Base-by-base conservation (phyloP, 2,113 vertebrate species). In the Varanus salvator region DNA sequence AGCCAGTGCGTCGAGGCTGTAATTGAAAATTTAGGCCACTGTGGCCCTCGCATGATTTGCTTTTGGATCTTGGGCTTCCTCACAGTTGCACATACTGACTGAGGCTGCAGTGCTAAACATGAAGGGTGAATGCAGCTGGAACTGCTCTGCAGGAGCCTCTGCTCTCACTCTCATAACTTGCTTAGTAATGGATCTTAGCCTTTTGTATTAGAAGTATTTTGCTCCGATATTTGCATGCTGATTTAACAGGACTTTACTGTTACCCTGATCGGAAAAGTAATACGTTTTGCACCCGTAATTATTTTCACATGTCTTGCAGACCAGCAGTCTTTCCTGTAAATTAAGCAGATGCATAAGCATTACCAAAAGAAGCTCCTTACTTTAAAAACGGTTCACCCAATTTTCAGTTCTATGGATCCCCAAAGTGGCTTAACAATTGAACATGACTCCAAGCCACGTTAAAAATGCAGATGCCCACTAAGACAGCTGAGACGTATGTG, bases 231-330 rank as follows among this genome's bases (percentile, higher is more conserved):
- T 12, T 52, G 74, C 68, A 8, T 64, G 6, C 48, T 21, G 64
- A 27, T 50, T 25, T 38, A 29, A 7, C 21, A 76, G 48, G 6
- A 2, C 76, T 92, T 25, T 80, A 52, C 38, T 85, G n/a, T 82
- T n/a, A 89, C 54, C 44, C 66, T 84, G 57, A 64, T 23, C 34
- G 50, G n/a, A 38, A 50, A 48, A 52, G 66, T 68, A 17, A 44
- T 23, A 4, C 52, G n/a, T 48, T 52, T 52, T 66, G 71, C 52
- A 69, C 57, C n/a, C 29, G 4, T 54, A 54, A 31, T 64, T 6
- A 19, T n/a, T 0, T 0, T 44, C 77, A 14, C 34, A 0, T 23
- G 75, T 71, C 2, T 52, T 0, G 0, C 66, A 0, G 38, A 3
- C 38, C 38, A 44, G 38, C 38, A 44, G 3, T 44, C 38, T 44